A percentile compares a stretch with the other conserved stretches of the same genome.
Evolutionary conservation across 2,113 vertebrate species (phyloP).

Genomic region (Strigops habroptila): DNA sequence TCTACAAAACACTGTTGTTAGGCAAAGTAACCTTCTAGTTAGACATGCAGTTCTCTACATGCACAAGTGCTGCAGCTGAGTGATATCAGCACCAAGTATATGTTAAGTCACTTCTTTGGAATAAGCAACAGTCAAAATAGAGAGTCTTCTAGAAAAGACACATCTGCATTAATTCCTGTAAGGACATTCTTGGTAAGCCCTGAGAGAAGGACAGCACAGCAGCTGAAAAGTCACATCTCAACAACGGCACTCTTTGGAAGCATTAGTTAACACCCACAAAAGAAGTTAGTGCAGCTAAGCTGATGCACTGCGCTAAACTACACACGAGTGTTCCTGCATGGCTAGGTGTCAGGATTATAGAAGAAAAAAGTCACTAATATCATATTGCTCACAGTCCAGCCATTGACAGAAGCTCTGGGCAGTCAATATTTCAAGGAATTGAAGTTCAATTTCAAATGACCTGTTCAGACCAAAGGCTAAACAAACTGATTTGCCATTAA

Average conservation of each 20-base stretch:
- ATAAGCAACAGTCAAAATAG: not conserved
- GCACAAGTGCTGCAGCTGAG: slow-evolving; percentile 24
- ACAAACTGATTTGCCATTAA: not conserved
- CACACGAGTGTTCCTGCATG: not conserved
- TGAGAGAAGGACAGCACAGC: not conserved
- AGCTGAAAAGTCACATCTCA: not conserved
- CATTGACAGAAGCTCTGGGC: not conserved
- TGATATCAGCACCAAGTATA: not conserved
- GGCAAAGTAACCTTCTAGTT: not conserved
- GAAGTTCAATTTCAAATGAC: not conserved
- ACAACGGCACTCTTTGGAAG: not conserved
- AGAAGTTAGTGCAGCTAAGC: not conserved
- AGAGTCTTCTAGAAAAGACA: not conserved
- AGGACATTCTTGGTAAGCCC: not conserved
- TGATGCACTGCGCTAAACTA: not conserved
- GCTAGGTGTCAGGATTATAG: not conserved
- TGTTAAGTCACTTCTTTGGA: not conserved
- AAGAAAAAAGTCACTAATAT: not conserved
- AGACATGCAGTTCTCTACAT: slow-evolving; percentile 38
- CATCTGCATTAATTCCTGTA: not conserved
- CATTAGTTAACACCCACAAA: not conserved
- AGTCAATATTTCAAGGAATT: not conserved
- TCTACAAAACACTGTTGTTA: slow-evolving; percentile 5
- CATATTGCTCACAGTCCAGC: not conserved
- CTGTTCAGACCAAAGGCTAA: not conserved